phyloP scores from a whole-genome alignment of 1,140 invertebrate species.

The Bombus difficillimus region DNA sequence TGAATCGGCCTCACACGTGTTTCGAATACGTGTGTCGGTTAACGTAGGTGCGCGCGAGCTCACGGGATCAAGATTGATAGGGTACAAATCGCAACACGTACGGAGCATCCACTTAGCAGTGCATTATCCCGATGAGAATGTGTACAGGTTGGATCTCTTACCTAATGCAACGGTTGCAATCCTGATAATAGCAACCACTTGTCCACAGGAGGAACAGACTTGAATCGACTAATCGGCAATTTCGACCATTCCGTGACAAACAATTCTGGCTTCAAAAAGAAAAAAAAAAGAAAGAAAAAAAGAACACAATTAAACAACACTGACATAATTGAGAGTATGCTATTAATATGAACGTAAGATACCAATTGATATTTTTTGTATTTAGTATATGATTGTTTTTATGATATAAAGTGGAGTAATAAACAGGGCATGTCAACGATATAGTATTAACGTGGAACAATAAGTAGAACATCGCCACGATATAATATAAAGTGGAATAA shows the following conservation, averaged over 20 bases:
- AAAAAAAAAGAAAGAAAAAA: not conserved
- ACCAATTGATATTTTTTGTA: too few species aligned
- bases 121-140: slow-evolving; percentile 79
- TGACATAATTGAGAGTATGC: too few species aligned
- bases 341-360: too few species aligned
- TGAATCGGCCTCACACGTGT: slow-evolving; percentile 4
- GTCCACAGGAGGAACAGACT: slow-evolving; percentile 18
- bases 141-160: slow-evolving; percentile 63
- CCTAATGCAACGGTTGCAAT: slow-evolving; percentile 69
- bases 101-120: slow-evolving; percentile 75
- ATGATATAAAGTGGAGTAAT: not conserved
- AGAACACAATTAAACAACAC: not conserved
- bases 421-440: not conserved
- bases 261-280: not conserved
- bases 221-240: slow-evolving; percentile 37
- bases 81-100: slow-evolving; percentile 68
- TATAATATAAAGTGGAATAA: not conserved
- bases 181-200: slow-evolving; percentile 68
- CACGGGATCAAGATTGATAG: slow-evolving; percentile 76
- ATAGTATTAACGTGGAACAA: not conserved
- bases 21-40: not conserved
- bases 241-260: not conserved
- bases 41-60: slow-evolving; percentile 13
- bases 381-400: not conserved
- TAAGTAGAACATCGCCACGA: too few species aligned